These are phyloP conservation scores for Propithecus perrieri DNA, from an alignment of 2,797 vertebrate genomes.

Conservation along the genomic window DNA sequence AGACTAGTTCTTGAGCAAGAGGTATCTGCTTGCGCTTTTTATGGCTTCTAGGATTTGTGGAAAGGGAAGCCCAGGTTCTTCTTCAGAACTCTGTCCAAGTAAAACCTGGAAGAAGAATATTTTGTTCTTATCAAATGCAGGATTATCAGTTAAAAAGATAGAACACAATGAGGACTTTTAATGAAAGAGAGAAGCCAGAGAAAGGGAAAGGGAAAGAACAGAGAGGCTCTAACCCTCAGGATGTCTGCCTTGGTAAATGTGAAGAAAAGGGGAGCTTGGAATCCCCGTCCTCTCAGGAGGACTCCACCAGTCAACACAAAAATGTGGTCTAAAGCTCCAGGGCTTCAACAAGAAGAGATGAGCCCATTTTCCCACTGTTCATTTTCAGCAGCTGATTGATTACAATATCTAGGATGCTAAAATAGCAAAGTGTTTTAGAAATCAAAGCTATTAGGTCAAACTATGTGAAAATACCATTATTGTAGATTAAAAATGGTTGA, in stretches of 20 bases:
- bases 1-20: background rate
- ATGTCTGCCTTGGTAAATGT: background rate
- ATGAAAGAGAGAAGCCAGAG: background rate
- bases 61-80: background rate
- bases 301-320: background rate
- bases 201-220: background rate
- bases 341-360: background rate
- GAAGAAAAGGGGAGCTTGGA: background rate
- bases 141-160: background rate
- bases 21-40: background rate
- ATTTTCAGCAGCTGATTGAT: background rate
- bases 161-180: background rate
- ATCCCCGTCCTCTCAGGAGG: background rate
- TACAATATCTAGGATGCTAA: background rate
- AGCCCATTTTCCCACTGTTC: background rate
- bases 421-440: background rate
- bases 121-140: background rate
- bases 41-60: background rate
- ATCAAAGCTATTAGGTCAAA: background rate
- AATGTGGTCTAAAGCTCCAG: background rate
- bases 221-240: background rate
- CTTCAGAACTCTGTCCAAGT: background rate
- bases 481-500: background rate
- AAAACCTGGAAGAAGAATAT: background rate
- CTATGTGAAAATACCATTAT: background rate